Conservation (phyloP, 2,888 invertebrate genomes). For the Seira ritae region DNA sequence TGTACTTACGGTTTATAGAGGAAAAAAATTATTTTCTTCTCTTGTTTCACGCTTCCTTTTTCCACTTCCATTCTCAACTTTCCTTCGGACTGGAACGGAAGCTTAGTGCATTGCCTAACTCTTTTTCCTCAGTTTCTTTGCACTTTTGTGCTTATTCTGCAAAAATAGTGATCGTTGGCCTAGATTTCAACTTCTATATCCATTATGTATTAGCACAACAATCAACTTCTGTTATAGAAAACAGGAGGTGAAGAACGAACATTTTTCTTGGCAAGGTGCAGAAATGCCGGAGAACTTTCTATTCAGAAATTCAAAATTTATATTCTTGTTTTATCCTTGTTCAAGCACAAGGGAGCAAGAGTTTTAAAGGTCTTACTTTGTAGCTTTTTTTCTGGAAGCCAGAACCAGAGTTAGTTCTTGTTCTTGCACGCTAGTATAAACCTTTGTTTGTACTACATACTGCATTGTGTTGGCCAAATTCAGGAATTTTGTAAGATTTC, state of each 20-base stretch:
- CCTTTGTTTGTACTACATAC: too few species aligned
- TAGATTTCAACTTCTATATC: conserved; percentile 22
- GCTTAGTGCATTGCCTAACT: conserved; percentile 19
- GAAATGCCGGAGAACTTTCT: neutral
- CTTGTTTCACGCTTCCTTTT: conserved; percentile 22
- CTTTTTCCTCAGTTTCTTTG: neutral
- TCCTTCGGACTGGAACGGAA: conserved; percentile 24
- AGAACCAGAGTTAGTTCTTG: too few species aligned
- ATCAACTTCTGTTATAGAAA: too few species aligned
- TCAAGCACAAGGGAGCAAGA: too few species aligned
- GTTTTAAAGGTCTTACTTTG: too few species aligned
- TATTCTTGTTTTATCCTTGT: too few species aligned
- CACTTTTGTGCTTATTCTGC: conserved; percentile 31
- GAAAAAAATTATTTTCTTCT: neutral
- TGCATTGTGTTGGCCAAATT: too few species aligned
- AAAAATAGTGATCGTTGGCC: conserved; percentile 32
- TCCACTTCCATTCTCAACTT: neutral
- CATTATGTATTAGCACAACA: conserved; percentile 4
- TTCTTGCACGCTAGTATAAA: too few species aligned
- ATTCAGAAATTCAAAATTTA: conserved; percentile 4
- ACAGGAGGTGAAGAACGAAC: too few species aligned
- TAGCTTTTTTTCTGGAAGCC: too few species aligned
- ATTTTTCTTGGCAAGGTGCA: neutral
- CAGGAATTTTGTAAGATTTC: too few species aligned
- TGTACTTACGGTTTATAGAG: neutral